Percentiles rank a stretch among this genome's conserved stretches.
Evolutionary conservation across 2,888 invertebrate genomes (phyloP).

Genomic region (Diadegma fenestrale): DNA sequence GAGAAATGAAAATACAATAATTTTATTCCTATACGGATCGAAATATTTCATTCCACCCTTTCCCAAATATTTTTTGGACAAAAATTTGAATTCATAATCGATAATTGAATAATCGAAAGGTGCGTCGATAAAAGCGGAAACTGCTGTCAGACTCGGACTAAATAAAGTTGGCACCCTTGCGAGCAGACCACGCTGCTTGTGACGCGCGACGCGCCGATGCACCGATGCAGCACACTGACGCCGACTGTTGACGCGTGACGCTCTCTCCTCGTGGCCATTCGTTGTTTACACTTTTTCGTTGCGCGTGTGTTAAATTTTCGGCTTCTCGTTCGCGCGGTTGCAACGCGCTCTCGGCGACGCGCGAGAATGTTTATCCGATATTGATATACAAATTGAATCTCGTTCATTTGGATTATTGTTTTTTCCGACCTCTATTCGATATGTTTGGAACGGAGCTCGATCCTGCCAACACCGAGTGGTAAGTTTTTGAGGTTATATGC

Average conservation of each 20-base stretch:
- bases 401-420: slow-evolving; percentile 2
- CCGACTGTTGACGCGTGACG: not conserved
- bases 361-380: slow-evolving; percentile 12
- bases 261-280: slow-evolving; percentile 47
- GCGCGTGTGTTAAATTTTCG: slow-evolving; percentile 55
- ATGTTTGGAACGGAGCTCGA: slow-evolving; percentile 69
- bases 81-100: too few relatives aligned
- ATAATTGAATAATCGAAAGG: too few relatives aligned
- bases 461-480: slow-evolving; percentile 64
- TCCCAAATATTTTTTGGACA: too few relatives aligned
- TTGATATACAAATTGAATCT: not conserved
- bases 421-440: not conserved
- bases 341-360: slow-evolving; percentile 4
- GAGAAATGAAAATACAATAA: too few relatives aligned
- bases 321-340: not conserved
- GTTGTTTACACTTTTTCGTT: slow-evolving; percentile 62
- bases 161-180: too few relatives aligned
- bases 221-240: too few relatives aligned
- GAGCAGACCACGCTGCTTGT: too few relatives aligned
- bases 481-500: slow-evolving; percentile 70
- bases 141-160: too few relatives aligned
- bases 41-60: not conserved
- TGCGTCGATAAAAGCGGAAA: not conserved
- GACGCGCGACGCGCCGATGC: too few relatives aligned
- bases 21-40: not conserved